These are phyloP conservation scores for Acrocyrtus sp. DNA, from an alignment of 2,888 invertebrate species.

Conservation along the genomic window DNA sequence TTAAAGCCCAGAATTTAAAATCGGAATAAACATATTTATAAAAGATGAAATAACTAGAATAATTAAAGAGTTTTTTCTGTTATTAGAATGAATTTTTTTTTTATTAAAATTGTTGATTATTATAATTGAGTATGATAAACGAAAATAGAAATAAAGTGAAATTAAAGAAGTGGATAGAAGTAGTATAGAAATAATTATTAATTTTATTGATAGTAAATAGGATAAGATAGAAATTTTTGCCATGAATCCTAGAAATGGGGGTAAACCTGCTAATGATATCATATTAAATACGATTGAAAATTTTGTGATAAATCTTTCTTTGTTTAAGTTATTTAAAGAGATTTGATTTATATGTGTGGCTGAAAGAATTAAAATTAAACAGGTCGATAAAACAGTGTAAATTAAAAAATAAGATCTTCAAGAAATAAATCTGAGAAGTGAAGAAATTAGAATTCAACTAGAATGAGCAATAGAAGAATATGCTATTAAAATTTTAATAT, in stretches of 20 bases:
- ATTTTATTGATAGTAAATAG: slow-evolving; percentile 16
- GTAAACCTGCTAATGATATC: slow-evolving; percentile 41
- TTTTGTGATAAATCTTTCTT: background rate
- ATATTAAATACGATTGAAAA: slow-evolving; percentile 22
- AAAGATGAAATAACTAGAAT: background rate
- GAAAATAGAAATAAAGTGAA: slow-evolving; percentile 27
- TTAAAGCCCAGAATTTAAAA: slow-evolving; percentile 21
- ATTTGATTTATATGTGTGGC: slow-evolving; percentile 7
- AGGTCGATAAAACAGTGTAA: slow-evolving; percentile 28
- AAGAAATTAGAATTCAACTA: slow-evolving; percentile 43
- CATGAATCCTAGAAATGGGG: slow-evolving; percentile 50
- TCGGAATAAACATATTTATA: slow-evolving; percentile 12
- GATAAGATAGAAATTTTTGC: no score
- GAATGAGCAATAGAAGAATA: slow-evolving; percentile 55
- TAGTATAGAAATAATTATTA: background rate
- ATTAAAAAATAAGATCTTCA: slow-evolving; percentile 46
- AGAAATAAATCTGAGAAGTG: slow-evolving; percentile 1
- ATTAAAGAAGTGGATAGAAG: slow-evolving; percentile 1
- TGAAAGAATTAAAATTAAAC: slow-evolving; percentile 3
- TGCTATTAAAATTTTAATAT: slow-evolving; percentile 39
- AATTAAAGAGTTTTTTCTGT: background rate
- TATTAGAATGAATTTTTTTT: background rate
- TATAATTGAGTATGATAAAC: slow-evolving; percentile 11
- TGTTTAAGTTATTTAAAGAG: slow-evolving; percentile 3
- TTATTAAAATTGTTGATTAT: slow-evolving; percentile 10